These are phyloP conservation scores for Hippoglossus hippoglossus DNA, from an alignment of 2,797 vertebrate genomes.

Conservation along the genomic window DNA sequence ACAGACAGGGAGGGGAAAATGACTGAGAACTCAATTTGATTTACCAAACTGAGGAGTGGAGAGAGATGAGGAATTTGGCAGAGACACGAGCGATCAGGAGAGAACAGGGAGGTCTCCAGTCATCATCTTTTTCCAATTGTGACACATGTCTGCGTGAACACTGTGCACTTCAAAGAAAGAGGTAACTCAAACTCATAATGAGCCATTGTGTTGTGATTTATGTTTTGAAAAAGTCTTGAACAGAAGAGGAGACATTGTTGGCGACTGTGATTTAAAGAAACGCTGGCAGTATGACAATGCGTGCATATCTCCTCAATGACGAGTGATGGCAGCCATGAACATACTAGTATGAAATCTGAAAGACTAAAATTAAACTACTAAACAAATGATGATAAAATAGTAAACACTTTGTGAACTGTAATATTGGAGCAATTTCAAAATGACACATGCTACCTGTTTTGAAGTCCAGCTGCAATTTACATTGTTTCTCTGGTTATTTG, in stretches of 20 bases:
- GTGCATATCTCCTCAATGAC: constrained; percentile 30
- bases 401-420: not conserved
- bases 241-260: constrained; percentile 21
- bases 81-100: constrained; percentile 41
- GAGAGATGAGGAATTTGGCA: constrained; percentile 55
- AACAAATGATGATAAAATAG: too few species aligned
- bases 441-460: constrained; percentile 5
- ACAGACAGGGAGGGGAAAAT: constrained; percentile 34
- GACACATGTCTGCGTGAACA: constrained; percentile 36
- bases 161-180: constrained; percentile 10
- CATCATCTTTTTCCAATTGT: constrained; percentile 47
- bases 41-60: constrained; percentile 48
- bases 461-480: not conserved
- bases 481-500: not conserved
- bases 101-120: constrained; percentile 49
- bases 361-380: not conserved
- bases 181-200: constrained; percentile 10
- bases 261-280: constrained; percentile 33
- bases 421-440: constrained; percentile 11
- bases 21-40: constrained; percentile 67
- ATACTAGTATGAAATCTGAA: constrained; percentile 39
- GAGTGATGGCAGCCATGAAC: constrained; percentile 37
- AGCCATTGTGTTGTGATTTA: constrained; percentile 21
- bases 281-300: constrained; percentile 32
- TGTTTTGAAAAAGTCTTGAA: constrained; percentile 14